Evolutionary conservation across 35 echinoderm and acorn worm species (phyloP).

Genomic region (Holothuria glaberrima): DNA sequence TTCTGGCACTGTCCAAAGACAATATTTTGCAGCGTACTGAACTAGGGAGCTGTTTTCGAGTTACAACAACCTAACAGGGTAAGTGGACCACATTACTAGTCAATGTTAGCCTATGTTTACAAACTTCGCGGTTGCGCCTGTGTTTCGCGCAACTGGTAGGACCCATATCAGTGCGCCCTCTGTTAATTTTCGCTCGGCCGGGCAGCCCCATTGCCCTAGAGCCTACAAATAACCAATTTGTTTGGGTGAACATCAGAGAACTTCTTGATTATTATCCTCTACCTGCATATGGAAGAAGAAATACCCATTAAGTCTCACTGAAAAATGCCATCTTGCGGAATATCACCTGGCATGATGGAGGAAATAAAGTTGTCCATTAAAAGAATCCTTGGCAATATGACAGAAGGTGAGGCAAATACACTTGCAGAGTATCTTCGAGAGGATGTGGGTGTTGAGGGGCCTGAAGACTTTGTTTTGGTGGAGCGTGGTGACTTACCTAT

Average conservation of each 20-base stretch:
- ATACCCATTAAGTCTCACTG: not conserved
- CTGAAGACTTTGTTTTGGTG: not conserved
- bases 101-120: too few relatives aligned
- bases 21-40: too few relatives aligned
- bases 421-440: not conserved
- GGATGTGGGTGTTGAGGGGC: not conserved
- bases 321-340: not conserved
- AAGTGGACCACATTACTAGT: too few relatives aligned
- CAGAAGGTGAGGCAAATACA: not conserved
- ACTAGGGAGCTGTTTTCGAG: too few relatives aligned
- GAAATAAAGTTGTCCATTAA: not conserved
- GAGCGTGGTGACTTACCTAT: not conserved
- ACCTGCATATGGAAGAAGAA: too few relatives aligned
- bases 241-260: not conserved
- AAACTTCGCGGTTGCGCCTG: too few relatives aligned
- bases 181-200: too few relatives aligned
- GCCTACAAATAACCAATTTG: not conserved
- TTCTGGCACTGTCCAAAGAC: not conserved
- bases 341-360: not conserved
- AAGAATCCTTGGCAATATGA: not conserved
- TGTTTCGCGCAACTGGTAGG: too few relatives aligned
- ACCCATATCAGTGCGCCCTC: too few relatives aligned
- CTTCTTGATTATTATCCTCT: conserved; percentile 30
- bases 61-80: too few relatives aligned
- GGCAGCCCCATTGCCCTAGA: too few relatives aligned